Conservation (phyloP, 2,797 vertebrate species). For the Eulemur mongoz region DNA sequence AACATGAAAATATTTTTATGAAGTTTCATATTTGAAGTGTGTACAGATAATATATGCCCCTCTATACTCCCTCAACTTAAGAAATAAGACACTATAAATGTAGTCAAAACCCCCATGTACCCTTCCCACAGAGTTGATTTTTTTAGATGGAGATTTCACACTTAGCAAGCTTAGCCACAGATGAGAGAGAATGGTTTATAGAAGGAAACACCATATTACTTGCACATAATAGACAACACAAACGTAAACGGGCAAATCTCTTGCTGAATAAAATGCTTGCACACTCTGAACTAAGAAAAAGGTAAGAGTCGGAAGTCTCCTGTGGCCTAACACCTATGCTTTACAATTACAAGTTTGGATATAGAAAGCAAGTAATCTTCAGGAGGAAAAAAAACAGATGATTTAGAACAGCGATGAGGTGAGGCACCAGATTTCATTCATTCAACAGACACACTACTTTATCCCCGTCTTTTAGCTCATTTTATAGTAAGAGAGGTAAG, state of each 20-base stretch:
- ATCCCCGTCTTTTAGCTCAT: background rate
- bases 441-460: background rate
- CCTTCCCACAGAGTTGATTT: background rate
- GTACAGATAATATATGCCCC: background rate
- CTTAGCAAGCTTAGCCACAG: constrained; percentile 7
- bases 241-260: background rate
- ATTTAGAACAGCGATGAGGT: background rate
- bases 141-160: constrained; percentile 13
- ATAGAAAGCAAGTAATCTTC: background rate
- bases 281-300: constrained; percentile 26
- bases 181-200: background rate
- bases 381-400: background rate
- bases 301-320: background rate
- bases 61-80: background rate
- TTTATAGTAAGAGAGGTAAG: background rate
- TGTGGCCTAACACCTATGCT: background rate
- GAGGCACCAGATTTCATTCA: background rate
- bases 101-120: background rate
- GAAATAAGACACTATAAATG: constrained; percentile 3
- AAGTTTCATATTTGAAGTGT: constrained; percentile 10
- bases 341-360: background rate
- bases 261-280: background rate
- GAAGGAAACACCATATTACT: background rate
- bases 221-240: background rate
- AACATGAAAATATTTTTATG: background rate